phyloP scores from a whole-genome alignment of 2,113 vertebrate genomes.

The Synchiropus splendidus region DNA sequence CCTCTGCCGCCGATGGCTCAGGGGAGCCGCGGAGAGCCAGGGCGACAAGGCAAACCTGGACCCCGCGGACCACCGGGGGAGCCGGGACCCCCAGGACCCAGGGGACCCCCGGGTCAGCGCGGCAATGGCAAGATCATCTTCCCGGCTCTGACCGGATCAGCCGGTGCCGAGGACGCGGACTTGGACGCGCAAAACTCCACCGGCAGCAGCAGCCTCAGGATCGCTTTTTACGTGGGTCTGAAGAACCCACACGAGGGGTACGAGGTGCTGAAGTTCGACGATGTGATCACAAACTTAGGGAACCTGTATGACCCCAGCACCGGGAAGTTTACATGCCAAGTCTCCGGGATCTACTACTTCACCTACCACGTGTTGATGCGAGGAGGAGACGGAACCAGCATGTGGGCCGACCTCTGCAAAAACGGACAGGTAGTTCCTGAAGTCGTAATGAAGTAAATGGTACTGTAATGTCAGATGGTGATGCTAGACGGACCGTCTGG shows the following conservation, averaged over 20 bases:
- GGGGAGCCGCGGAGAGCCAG: slow-evolving; percentile 75
- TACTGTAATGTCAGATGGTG: too few species aligned
- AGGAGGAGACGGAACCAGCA: slow-evolving; percentile 82
- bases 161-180: slow-evolving; percentile 43
- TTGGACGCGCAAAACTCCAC: slow-evolving; percentile 64
- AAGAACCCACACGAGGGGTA: slow-evolving; percentile 80
- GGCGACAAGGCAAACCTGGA: slow-evolving; percentile 77
- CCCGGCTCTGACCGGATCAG: slow-evolving; percentile 52
- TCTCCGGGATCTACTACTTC: slow-evolving; percentile 84
- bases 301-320: slow-evolving; percentile 68
- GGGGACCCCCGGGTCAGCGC: slow-evolving; percentile 74
- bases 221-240: slow-evolving; percentile 86
- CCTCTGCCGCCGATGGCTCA: slow-evolving; percentile 67
- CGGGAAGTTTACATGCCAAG: slow-evolving; percentile 86
- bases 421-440: slow-evolving; percentile 70
- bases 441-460: too few species aligned
- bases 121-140: slow-evolving; percentile 58
- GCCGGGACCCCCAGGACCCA: slow-evolving; percentile 74
- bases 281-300: slow-evolving; percentile 71
- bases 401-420: slow-evolving; percentile 87
- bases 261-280: slow-evolving; percentile 70
- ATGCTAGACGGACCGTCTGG: too few species aligned
- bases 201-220: slow-evolving; percentile 56
- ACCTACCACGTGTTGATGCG: slow-evolving; percentile 85
- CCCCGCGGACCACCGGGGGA: slow-evolving; percentile 72